Conservation (phyloP, 2,888 invertebrate species). For the Labia minor region DNA sequence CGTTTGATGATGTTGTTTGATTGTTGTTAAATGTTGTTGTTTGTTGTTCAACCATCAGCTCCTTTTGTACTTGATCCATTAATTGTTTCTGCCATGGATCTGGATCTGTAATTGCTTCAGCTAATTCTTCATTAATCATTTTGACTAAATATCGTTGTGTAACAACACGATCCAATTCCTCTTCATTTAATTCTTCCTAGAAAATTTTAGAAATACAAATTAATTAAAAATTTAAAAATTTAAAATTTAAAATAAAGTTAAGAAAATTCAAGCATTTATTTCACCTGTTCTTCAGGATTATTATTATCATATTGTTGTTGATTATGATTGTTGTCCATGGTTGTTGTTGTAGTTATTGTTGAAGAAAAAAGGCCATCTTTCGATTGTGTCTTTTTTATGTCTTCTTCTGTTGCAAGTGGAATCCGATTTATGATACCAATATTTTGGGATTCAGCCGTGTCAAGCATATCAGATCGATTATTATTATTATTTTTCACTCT, state of each 20-base stretch:
- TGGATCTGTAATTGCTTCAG: not conserved
- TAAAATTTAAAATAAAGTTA: not conserved
- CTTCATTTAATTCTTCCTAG: not conserved
- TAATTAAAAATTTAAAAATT: not conserved
- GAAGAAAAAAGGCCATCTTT: too few species aligned
- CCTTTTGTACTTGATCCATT: not conserved
- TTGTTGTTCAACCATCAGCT: not conserved
- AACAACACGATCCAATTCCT: not conserved
- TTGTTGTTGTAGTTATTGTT: not conserved
- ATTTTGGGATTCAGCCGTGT: constrained; percentile 70
- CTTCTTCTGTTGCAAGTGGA: not conserved
- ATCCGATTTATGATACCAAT: constrained; percentile 37
- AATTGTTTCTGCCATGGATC: not conserved
- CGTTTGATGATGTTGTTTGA: not conserved
- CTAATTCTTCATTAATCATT: constrained; percentile 14
- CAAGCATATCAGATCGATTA: constrained; percentile 50
- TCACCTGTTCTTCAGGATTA: not conserved
- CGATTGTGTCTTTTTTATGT: not conserved
- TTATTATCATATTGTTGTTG: not conserved
- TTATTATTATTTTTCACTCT: constrained; percentile 46
- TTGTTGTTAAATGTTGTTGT: not conserved
- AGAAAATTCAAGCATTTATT: not conserved
- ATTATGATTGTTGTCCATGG: not conserved
- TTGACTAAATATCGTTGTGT: not conserved
- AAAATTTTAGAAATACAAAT: not conserved